Conservation (phyloP, 2,888 invertebrate species). For the Candidula unifasciata region DNA sequence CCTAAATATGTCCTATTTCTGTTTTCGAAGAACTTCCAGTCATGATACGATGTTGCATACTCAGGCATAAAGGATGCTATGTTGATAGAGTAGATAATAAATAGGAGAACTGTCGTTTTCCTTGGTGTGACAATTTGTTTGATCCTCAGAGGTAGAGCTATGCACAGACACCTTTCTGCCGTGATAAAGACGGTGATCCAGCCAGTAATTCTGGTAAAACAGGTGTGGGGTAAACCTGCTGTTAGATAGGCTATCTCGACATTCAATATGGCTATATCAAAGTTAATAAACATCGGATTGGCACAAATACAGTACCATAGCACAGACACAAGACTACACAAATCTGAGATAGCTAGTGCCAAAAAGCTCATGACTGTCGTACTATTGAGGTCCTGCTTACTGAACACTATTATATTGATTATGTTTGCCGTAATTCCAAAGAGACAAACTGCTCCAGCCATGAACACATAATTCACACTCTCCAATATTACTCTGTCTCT, state of each 20-base stretch:
- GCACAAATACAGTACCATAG: no score
- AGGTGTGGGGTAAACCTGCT: neutral
- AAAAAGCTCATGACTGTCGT: no score
- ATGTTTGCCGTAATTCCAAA: no score
- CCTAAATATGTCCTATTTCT: neutral
- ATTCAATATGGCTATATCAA: no score
- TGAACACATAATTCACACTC: no score
- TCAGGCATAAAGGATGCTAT: neutral
- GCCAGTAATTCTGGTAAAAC: neutral
- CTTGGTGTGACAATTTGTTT: neutral
- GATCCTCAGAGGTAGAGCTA: neutral
- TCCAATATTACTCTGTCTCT: no score
- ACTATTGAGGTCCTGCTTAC: no score
- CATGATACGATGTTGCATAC: neutral
- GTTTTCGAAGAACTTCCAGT: constrained; percentile 16
- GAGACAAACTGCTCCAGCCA: no score
- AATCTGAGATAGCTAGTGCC: no score
- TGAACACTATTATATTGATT: no score
- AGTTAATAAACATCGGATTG: no score
- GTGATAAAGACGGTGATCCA: constrained; percentile 3
- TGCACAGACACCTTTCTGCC: neutral
- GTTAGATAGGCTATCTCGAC: neutral
- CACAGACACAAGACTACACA: no score
- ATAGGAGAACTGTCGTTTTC: neutral
- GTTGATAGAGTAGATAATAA: neutral